These are phyloP conservation scores for Polymixis flavicincta DNA, from an alignment of 2,888 invertebrate genomes.

Conservation along the genomic window DNA sequence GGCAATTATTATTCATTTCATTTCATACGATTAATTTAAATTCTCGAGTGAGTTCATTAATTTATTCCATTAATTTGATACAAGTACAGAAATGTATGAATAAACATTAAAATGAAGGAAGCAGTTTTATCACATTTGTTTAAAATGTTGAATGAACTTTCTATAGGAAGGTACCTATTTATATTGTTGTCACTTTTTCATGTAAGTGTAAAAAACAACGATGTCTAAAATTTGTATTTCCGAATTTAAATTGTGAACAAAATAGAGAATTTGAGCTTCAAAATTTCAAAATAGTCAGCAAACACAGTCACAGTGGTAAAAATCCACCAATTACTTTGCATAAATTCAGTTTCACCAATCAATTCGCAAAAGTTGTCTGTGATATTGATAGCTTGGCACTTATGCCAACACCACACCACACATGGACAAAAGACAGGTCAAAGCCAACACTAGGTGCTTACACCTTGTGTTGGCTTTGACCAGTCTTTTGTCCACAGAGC, in stretches of 20 bases:
- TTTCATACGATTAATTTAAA: not conserved
- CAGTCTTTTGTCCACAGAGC: conserved; percentile 7
- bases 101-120: conserved; percentile 14
- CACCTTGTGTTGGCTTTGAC: conserved; percentile 30
- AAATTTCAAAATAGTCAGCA: not conserved
- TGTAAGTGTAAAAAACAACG: too few species aligned
- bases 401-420: too few species aligned
- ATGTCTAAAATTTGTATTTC: not conserved
- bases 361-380: conserved; percentile 22
- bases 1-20: not conserved
- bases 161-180: not conserved
- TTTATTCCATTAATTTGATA: conserved; percentile 2
- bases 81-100: conserved; percentile 12
- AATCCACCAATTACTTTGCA: conserved; percentile 41
- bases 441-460: too few species aligned
- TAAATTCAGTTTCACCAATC: conserved; percentile 32
- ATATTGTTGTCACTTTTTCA: too few species aligned
- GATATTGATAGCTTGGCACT: conserved; percentile 37
- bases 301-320: conserved; percentile 8
- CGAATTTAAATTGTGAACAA: not conserved
- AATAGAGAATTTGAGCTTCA: not conserved
- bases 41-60: conserved; percentile 3
- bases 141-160: not conserved
- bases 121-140: not conserved
- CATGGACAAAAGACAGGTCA: too few species aligned